These are phyloP conservation scores for Lepilemur ruficaudatus DNA, from an alignment of 2,797 vertebrate species.

Conservation along the genomic window DNA sequence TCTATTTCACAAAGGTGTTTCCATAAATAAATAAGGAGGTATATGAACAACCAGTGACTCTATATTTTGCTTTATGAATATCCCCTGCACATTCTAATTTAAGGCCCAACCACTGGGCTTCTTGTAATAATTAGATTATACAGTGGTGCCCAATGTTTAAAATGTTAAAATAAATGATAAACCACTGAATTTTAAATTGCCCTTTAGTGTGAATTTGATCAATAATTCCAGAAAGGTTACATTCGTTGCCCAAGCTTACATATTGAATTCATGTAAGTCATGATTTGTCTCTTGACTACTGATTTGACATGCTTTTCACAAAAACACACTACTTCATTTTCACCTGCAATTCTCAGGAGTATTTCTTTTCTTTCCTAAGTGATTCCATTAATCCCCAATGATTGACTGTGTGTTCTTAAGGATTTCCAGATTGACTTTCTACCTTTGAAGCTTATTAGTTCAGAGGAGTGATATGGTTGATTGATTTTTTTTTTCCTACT, in stretches of 20 bases:
- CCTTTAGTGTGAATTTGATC: neutral
- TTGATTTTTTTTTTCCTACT: conserved; percentile 16
- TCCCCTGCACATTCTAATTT: neutral
- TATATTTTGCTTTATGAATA: neutral
- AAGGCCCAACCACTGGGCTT: neutral
- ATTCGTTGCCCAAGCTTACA: neutral
- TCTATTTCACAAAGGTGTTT: neutral
- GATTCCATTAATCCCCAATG: conserved; percentile 45
- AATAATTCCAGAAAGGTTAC: neutral
- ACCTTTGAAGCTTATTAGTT: conserved; percentile 37
- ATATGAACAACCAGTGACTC: neutral
- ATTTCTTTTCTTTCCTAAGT: conserved; percentile 24
- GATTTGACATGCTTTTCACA: neutral
- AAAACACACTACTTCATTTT: neutral
- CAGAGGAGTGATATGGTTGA: conserved; percentile 11
- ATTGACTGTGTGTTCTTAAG: conserved; percentile 14
- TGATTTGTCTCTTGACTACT: neutral
- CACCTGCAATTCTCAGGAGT: neutral
- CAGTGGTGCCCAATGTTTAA: neutral
- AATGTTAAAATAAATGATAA: neutral
- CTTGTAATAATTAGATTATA: neutral
- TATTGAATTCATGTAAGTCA: neutral
- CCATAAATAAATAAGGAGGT: neutral
- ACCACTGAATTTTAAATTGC: neutral
- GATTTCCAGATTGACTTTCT: conserved; percentile 60